phyloP scores from a whole-genome alignment of 2,888 invertebrate species.

The Mycogona germanica region DNA sequence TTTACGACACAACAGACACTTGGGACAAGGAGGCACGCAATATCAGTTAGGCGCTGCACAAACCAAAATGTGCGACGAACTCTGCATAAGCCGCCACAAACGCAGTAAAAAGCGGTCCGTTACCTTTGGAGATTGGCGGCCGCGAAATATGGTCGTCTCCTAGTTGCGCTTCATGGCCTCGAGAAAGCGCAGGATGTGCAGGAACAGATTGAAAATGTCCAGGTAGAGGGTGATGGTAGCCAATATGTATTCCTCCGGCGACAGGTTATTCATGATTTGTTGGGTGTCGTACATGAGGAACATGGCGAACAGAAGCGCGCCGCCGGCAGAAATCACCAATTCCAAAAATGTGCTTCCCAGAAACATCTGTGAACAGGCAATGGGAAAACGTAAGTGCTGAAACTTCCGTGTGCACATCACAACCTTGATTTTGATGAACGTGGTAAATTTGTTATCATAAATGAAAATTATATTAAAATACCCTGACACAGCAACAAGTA shows the following conservation, averaged over 20 bases:
- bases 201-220: constrained; percentile 74
- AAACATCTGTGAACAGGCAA: constrained; percentile 47
- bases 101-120: background rate
- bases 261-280: constrained; percentile 63
- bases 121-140: no score
- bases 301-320: constrained; percentile 45
- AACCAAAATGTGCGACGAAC: no score
- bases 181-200: constrained; percentile 62
- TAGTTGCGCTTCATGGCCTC: constrained; percentile 47
- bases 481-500: background rate
- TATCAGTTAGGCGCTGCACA: no score
- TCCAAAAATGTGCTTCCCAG: constrained; percentile 58
- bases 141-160: constrained; percentile 8
- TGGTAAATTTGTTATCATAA: background rate
- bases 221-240: constrained; percentile 75
- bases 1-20: no score
- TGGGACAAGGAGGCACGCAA: no score
- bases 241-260: constrained; percentile 76
- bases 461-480: background rate
- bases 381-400: constrained; percentile 17
- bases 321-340: constrained; percentile 54
- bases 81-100: no score
- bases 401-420: background rate
- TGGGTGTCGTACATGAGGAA: constrained; percentile 78
- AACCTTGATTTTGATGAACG: no score